Conservation (phyloP, 1,140 invertebrate genomes). For the Caerostris extrusa region DNA sequence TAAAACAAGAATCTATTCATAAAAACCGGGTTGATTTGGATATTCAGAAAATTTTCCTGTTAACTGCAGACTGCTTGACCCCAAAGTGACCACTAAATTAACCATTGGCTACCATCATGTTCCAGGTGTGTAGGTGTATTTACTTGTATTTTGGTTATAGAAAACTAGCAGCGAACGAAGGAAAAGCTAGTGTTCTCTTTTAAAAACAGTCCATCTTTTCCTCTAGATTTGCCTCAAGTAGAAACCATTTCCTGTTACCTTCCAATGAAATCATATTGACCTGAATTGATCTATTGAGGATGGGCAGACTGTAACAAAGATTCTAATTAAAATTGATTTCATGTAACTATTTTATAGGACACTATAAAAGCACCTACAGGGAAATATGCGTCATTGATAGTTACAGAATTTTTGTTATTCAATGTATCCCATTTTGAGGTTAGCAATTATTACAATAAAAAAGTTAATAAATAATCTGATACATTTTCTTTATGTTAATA, state of each 20-base stretch:
- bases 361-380: neutral
- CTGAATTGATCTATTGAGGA: slow-evolving; percentile 48
- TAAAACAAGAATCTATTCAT: slow-evolving; percentile 30
- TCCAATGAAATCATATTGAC: slow-evolving; percentile 39
- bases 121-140: slow-evolving; percentile 18
- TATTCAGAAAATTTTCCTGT: slow-evolving; percentile 42
- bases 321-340: neutral
- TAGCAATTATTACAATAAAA: no score
- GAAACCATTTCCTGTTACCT: slow-evolving; percentile 8
- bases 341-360: neutral
- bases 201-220: slow-evolving; percentile 10
- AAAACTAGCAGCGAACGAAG: slow-evolving; percentile 14
- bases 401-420: no score
- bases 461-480: no score
- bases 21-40: slow-evolving; percentile 22
- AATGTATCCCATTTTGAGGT: no score
- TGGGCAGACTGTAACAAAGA: slow-evolving; percentile 9
- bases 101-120: slow-evolving; percentile 4
- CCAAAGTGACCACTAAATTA: slow-evolving; percentile 30
- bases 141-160: neutral
- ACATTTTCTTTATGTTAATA: no score
- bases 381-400: no score
- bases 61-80: slow-evolving; percentile 62
- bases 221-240: neutral
- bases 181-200: slow-evolving; percentile 14